Conservation (phyloP, 1,140 invertebrate species). For the Leptinotarsa defecta region DNA sequence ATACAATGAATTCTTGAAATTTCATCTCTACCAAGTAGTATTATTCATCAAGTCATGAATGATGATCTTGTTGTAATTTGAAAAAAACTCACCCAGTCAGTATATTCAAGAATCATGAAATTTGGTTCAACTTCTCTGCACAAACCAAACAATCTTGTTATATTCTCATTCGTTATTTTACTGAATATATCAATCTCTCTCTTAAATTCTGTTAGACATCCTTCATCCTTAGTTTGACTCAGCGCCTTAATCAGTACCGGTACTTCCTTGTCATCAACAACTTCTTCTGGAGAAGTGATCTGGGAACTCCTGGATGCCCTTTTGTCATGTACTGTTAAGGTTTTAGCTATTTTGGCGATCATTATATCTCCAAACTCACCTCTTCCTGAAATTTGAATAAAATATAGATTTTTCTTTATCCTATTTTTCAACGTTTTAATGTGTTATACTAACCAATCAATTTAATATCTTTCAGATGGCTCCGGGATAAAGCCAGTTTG, state of each 20-base stretch:
- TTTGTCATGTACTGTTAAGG: slow-evolving; percentile 50
- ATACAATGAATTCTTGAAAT: too few species aligned
- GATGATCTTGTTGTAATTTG: too few species aligned
- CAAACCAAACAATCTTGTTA: slow-evolving; percentile 78
- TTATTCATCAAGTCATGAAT: too few species aligned
- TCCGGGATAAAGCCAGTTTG: slow-evolving; percentile 73
- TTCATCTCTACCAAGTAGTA: too few species aligned
- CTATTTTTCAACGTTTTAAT: not conserved
- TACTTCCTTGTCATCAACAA: slow-evolving; percentile 58
- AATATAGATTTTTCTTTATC: not conserved
- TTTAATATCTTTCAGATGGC: slow-evolving; percentile 77
- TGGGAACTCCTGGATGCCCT: slow-evolving; percentile 50
- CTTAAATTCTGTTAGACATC: slow-evolving; percentile 79
- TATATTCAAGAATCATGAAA: slow-evolving; percentile 88
- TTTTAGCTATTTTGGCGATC: slow-evolving; percentile 68
- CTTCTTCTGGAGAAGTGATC: slow-evolving; percentile 41
- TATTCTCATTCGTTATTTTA: slow-evolving; percentile 78
- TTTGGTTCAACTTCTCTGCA: slow-evolving; percentile 85
- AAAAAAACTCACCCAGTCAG: slow-evolving; percentile 78
- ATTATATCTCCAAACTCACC: slow-evolving; percentile 91
- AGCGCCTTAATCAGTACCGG: slow-evolving; percentile 75
- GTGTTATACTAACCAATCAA: slow-evolving; percentile 68
- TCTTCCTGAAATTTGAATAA: slow-evolving; percentile 61
- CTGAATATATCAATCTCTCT: slow-evolving; percentile 85
- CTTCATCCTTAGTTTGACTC: slow-evolving; percentile 77